Evolutionary conservation across 1,140 invertebrate genomes (phyloP), one percentile per base, ranked within the genome.

Genomic region (Limonius californicus): DNA sequence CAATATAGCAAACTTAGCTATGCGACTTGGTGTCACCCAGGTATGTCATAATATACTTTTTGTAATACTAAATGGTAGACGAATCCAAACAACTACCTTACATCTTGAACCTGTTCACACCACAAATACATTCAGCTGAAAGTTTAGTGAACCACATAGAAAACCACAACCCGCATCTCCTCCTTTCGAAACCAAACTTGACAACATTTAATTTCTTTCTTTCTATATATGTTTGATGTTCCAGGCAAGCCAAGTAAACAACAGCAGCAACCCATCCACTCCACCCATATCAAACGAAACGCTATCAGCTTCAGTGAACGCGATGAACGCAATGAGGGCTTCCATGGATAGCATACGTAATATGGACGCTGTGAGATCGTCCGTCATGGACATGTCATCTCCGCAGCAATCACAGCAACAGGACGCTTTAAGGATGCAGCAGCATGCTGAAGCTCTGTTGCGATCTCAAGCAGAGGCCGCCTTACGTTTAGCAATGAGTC

Each of bases 1-100:
- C 11, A 84, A 85, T 58, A 83, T 90, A 30, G 90, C 89, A 4
- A 91, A 89, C 62, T 74, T 91, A 50, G 90, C 89, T 0, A 92
- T 91, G 89, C 80, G 89, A 63, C 87, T 91, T 78, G 83, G 84
- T 56, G 74, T 76, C 2, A 74, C 74, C 45, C 76, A 77, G 61
- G 76, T 76, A 64, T 62, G 59, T 9, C 3, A 4, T 27, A 27
- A 27, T 3, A 27, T 35, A 35, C n/a, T 35, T 35, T 35, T 35
- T 7, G 32, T 35, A n/a, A n/a, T n/a, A n/a, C n/a, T n/a, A n/a
- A n/a, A n/a, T n/a, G n/a, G n/a, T n/a, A n/a, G n/a, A n/a, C n/a
- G n/a, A n/a, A n/a, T n/a, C n/a, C n/a, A n/a, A n/a, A n/a, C n/a
- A n/a, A n/a, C n/a, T n/a, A n/a, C n/a, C n/a, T n/a, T n/a, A n/a